phyloP scores from a whole-genome alignment of 2,888 invertebrate species.

The Drosophila falleni region DNA sequence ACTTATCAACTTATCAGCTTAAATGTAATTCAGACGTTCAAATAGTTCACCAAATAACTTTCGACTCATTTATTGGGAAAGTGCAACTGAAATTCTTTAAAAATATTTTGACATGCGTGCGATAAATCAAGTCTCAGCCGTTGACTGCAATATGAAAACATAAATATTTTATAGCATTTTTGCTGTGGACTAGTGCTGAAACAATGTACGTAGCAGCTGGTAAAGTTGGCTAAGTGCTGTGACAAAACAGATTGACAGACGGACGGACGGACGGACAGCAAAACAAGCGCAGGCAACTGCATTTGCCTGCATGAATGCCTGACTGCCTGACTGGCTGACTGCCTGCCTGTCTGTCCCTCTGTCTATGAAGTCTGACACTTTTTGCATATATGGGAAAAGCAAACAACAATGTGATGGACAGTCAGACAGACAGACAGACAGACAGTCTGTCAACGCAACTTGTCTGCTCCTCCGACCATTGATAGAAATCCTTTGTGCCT shows the following conservation, averaged over 20 bases:
- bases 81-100: not conserved
- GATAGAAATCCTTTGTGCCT: slow-evolving; percentile 19
- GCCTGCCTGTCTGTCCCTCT: slow-evolving; percentile 6
- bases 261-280: slow-evolving; percentile 38
- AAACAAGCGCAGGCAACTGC: slow-evolving; percentile 34
- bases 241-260: slow-evolving; percentile 62
- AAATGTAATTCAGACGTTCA: slow-evolving; percentile 13
- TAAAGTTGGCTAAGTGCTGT: slow-evolving; percentile 68
- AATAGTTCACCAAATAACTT: slow-evolving; percentile 29
- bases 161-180: slow-evolving; percentile 45
- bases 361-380: slow-evolving; percentile 37
- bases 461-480: slow-evolving; percentile 13
- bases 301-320: slow-evolving; percentile 20
- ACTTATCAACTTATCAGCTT: slow-evolving; percentile 48
- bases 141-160: slow-evolving; percentile 36
- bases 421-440: slow-evolving; percentile 44
- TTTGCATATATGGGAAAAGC: slow-evolving; percentile 37
- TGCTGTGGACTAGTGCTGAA: slow-evolving; percentile 9
- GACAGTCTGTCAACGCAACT: slow-evolving; percentile 42
- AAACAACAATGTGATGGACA: slow-evolving; percentile 37
- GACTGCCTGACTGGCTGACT: slow-evolving; percentile 3
- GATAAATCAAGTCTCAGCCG: slow-evolving; percentile 43
- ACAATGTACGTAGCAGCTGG: slow-evolving; percentile 46
- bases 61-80: slow-evolving; percentile 37
- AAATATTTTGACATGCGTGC: slow-evolving; percentile 26